Percentiles rank a stretch among this genome's conserved stretches.
phyloP scores from a whole-genome alignment of 2,113 vertebrate species.

The Paedocypris sp. region DNA sequence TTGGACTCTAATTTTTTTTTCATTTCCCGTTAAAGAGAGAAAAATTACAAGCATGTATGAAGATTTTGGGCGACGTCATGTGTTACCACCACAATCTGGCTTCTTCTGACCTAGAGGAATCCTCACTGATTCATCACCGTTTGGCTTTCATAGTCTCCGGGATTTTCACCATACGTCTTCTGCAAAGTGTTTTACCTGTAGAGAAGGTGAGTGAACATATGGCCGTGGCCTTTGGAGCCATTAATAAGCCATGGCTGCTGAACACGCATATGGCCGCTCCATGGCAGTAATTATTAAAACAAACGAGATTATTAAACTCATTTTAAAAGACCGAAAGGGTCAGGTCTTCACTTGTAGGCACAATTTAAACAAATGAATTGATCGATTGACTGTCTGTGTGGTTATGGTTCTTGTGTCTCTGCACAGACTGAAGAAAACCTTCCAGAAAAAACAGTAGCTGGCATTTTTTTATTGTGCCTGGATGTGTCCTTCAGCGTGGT shows the following conservation, averaged over 20 bases:
- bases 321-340: conserved; percentile 3
- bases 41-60: conserved; percentile 67
- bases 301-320: conserved; percentile 6
- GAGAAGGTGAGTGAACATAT: conserved; percentile 74
- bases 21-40: conserved; percentile 62
- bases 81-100: conserved; percentile 58
- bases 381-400: too few relatives aligned
- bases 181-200: conserved; percentile 80
- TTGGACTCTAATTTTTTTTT: not conserved
- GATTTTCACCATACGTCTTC: conserved; percentile 69
- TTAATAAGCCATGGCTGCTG: conserved; percentile 12
- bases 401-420: conserved; percentile 14
- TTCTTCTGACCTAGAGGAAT: conserved; percentile 55
- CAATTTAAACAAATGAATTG: too few relatives aligned
- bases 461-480: conserved; percentile 76
- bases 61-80: conserved; percentile 72
- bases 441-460: conserved; percentile 66
- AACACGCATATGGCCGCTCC: conserved; percentile 9
- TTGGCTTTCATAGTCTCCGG: conserved; percentile 73
- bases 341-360: conserved; percentile 16
- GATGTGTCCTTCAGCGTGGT: conserved; percentile 73
- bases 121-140: conserved; percentile 67
- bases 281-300: conserved; percentile 41
- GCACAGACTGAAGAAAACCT: conserved; percentile 68
- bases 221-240: conserved; percentile 8